These are phyloP conservation scores for Avahi laniger DNA, from an alignment of 2,797 vertebrate genomes.

Conservation along the genomic window DNA sequence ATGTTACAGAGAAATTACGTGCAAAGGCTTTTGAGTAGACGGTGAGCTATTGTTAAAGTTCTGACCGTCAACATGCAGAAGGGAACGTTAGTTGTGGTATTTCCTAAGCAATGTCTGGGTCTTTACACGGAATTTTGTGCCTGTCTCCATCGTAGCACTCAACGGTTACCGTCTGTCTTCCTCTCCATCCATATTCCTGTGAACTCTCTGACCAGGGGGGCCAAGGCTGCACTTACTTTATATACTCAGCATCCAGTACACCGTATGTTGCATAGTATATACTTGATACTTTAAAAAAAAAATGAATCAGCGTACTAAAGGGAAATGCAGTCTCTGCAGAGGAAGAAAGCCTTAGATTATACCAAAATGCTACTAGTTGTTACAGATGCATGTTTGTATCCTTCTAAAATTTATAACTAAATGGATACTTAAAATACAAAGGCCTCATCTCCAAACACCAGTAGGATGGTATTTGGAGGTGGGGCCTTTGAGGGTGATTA, in stretches of 20 bases:
- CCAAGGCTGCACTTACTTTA: background rate
- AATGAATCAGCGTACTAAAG: background rate
- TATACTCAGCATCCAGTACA: background rate
- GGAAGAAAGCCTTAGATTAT: background rate
- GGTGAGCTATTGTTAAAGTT: fast-evolving
- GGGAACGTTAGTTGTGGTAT: fast-evolving
- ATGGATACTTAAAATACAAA: background rate
- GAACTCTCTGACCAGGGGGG: too few relatives aligned
- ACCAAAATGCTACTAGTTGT: background rate
- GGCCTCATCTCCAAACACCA: fast-evolving
- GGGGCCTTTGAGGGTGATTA: background rate
- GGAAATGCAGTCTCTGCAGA: background rate
- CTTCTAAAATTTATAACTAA: background rate
- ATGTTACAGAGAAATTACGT: background rate
- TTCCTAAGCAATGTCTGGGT: fast-evolving
- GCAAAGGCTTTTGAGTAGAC: background rate
- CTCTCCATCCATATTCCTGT: background rate
- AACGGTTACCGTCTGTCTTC: fast-evolving
- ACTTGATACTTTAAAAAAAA: background rate
- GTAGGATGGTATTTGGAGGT: background rate
- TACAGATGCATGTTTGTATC: too few relatives aligned
- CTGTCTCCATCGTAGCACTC: fast-evolving
- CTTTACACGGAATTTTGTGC: background rate
- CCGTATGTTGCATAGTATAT: fast-evolving
- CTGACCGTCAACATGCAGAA: background rate